Conservation (phyloP, 2,888 invertebrate genomes). For the Sinodicranocentrus sp. region DNA sequence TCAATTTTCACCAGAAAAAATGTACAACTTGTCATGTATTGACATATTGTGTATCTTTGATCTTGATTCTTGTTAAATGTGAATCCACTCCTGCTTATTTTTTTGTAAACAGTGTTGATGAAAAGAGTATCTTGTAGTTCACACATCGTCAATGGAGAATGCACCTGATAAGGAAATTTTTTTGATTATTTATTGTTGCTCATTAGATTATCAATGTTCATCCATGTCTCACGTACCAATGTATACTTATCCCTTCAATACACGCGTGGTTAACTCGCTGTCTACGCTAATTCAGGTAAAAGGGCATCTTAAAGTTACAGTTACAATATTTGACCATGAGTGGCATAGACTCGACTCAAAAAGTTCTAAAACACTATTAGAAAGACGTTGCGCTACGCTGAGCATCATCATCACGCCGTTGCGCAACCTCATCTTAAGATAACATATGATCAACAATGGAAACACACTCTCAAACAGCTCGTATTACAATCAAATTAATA, state of each 20-base stretch:
- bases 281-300: not conserved
- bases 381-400: conserved; percentile 47
- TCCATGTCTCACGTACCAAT: not conserved
- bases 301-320: not conserved
- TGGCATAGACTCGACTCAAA: not conserved
- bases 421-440: conserved; percentile 31
- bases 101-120: no score
- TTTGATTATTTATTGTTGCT: conserved; percentile 1
- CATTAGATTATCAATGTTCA: conserved; percentile 4
- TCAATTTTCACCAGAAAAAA: no score
- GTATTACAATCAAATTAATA: conserved; percentile 25
- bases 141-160: conserved; percentile 39
- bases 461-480: not conserved
- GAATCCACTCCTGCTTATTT: no score
- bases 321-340: conserved; percentile 18
- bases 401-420: conserved; percentile 36
- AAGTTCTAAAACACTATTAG: conserved; percentile 21
- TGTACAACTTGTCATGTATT: no score
- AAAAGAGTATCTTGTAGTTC: conserved; percentile 14
- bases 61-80: no score
- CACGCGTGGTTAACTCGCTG: not conserved
- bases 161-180: not conserved
- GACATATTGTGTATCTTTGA: no score
- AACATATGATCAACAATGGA: conserved; percentile 30
- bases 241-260: not conserved